Evolutionary conservation across 2,888 invertebrate species (phyloP).

Genomic region (Tipula lateralis): DNA sequence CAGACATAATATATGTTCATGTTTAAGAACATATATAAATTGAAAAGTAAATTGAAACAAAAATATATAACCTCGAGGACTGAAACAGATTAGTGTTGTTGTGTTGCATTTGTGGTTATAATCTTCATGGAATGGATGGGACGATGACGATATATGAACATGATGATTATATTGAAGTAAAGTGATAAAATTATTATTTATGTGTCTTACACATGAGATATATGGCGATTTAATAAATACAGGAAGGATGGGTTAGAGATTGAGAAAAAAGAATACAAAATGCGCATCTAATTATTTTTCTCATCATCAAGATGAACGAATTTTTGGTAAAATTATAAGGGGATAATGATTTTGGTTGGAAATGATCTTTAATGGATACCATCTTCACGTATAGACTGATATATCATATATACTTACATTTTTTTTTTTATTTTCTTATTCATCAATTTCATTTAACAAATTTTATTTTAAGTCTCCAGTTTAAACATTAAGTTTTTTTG

Average conservation of each 20-base stretch:
- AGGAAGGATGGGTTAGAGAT: neutral
- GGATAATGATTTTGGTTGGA: neutral
- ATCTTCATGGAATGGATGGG: neutral
- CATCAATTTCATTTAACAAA: conserved; percentile 19
- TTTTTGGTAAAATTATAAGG: neutral
- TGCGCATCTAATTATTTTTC: neutral
- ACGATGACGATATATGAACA: neutral
- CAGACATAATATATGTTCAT: too few species aligned
- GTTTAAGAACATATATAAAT: neutral
- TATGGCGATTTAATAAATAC: neutral
- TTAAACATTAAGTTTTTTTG: neutral
- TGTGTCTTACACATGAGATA: neutral
- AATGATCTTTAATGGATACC: neutral
- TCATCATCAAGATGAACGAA: neutral
- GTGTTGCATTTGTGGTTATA: neutral
- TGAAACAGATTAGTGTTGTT: neutral
- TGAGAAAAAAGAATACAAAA: neutral
- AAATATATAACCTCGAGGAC: conserved; percentile 16
- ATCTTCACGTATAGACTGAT: neutral
- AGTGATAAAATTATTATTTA: conserved; percentile 15
- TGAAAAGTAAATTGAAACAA: conserved; percentile 19
- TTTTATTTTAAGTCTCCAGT: neutral
- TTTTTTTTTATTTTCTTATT: conserved; percentile 3
- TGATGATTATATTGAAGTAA: conserved; percentile 19
- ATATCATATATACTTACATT: conserved; percentile 3